These are phyloP conservation scores for Apostichopus californicus DNA, from an alignment of 35 echinoderm and acorn worm species.

Conservation along the genomic window DNA sequence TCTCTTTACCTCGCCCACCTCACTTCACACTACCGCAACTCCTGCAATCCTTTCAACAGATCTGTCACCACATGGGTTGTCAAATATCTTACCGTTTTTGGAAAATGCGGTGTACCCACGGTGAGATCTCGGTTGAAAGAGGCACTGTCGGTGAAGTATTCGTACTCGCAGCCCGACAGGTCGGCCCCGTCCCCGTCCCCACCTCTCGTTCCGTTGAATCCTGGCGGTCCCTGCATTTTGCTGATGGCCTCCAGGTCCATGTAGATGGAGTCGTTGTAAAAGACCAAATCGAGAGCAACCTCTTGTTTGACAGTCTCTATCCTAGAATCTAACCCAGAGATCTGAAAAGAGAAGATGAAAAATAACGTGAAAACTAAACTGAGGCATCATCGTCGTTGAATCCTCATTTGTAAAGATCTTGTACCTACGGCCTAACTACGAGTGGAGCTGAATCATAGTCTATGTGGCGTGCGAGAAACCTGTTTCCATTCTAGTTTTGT, in stretches of 20 bases:
- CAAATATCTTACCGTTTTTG: slow-evolving; percentile 10
- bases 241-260: slow-evolving; percentile 27
- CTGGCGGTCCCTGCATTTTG: slow-evolving; percentile 52
- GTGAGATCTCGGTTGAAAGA: not conserved
- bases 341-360: not conserved
- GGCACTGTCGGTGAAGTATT: not conserved
- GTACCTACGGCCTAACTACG: no score
- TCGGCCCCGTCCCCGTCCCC: not conserved
- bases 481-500: no score
- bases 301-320: slow-evolving; percentile 18
- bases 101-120: not conserved
- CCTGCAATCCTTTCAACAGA: not conserved
- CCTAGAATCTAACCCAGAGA: not conserved
- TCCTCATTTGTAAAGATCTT: no score
- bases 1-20: no score
- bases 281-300: not conserved
- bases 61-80: not conserved
- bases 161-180: slow-evolving; percentile 6
- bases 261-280: slow-evolving; percentile 41
- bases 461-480: no score
- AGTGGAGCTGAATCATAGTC: no score
- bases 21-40: no score
- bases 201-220: slow-evolving; percentile 24
- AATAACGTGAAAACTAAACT: no score
- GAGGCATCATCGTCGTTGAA: no score